Evolutionary conservation across 2,888 invertebrate species (phyloP).

Genomic region (Pantelozetes paolii): DNA sequence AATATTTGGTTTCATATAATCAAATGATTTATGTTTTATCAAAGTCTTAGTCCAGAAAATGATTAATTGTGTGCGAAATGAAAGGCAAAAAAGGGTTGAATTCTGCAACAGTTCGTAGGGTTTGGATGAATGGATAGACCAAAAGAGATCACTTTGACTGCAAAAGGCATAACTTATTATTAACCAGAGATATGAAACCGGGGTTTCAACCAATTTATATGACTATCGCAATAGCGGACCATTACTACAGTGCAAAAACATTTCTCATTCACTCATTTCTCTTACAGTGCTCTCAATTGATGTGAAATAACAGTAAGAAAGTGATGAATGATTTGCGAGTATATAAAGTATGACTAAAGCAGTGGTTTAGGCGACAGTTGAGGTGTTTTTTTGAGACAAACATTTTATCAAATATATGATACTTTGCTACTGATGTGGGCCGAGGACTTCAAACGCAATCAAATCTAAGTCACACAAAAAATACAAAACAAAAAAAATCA

Average conservation of each 20-base stretch:
- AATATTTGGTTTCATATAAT: background rate
- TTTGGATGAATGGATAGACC: background rate
- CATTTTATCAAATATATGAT: slow-evolving; percentile 20
- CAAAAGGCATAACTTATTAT: slow-evolving; percentile 31
- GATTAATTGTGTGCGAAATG: slow-evolving; percentile 20
- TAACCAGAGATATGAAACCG: slow-evolving; percentile 23
- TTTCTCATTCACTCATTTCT: slow-evolving; percentile 31
- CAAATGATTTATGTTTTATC: slow-evolving; percentile 25
- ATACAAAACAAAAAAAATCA: slow-evolving; percentile 13
- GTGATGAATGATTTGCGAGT: slow-evolving; percentile 30
- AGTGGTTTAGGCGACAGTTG: slow-evolving; percentile 9
- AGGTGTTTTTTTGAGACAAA: slow-evolving; percentile 31
- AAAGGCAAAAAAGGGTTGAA: slow-evolving; percentile 24
- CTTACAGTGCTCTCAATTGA: slow-evolving; percentile 12
- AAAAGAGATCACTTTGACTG: slow-evolving; percentile 24
- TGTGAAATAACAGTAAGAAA: slow-evolving; percentile 23
- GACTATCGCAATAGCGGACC: slow-evolving; percentile 27
- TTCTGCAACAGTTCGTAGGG: background rate
- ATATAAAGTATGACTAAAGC: slow-evolving; percentile 25
- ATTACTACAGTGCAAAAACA: slow-evolving; percentile 26
- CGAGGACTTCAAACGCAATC: background rate
- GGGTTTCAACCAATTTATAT: slow-evolving; percentile 27
- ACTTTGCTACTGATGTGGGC: background rate
- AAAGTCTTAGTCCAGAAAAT: background rate
- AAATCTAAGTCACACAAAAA: background rate